Evolutionary conservation across 1,140 invertebrate genomes (phyloP), one percentile per base, ranked within the genome.

Genomic region (Vanessa atalanta): DNA sequence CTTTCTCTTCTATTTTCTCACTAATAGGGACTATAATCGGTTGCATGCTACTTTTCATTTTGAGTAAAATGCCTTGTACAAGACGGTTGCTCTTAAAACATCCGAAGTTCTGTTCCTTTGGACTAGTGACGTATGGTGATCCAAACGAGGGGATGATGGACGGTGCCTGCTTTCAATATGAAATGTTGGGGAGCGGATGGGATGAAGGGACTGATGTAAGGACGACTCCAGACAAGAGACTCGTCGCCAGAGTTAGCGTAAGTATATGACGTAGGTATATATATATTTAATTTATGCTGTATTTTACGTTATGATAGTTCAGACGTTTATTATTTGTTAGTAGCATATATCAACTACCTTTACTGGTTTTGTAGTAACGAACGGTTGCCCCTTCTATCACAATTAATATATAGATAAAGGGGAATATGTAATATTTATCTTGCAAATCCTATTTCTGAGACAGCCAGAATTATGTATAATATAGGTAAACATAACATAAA

Each of bases 111-210:
- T 85, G 78, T 70, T 78, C 84, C 0, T 53, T 82, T 23, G 97
- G 98, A 5, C 82, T 94, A 7, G 94, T 96, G 8, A 95, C 94
- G 16, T 94, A 94, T 60, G 94, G 95, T 66, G 96, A 96, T 12
- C 96, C 93, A 9, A 94, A 94, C 66, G 94, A 95, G 26, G 71
- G 74, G 68, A 88, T 87, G 0, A 94, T 96, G 85, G 93, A 96
- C 66, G 94, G 94, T 1, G 87, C 93, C 0, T 89, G 92, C 47
- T 97, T 97, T 80, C 93, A 91, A 12, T 92, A 97, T 73, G 95
- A 94, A 31, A 94, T 98, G 71, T 92, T 95, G 81, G 97, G 96
- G 0, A 88, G 94, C 65, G 98, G 98, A 0, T 99, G 97, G 97
- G 91, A 91, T 1, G 94, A 94, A 72, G 95, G 95, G 61, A 93